Percentiles rank a stretch among this genome's conserved stretches.
Conservation (phyloP, 2,888 invertebrate species). For the Gandaritis pyraliata region DNA sequence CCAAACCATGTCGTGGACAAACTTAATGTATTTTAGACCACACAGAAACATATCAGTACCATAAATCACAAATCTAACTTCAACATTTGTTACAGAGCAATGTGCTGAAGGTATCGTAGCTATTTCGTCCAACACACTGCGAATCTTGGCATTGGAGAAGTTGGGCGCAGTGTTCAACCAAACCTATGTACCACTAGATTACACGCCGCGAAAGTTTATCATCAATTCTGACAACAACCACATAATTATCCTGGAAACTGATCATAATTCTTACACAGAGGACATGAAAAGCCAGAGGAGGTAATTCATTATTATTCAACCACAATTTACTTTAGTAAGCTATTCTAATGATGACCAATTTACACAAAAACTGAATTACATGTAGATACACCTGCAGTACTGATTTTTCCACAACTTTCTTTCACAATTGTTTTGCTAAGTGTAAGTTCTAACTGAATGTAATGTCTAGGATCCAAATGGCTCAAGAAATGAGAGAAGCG, state of each 20-base stretch:
- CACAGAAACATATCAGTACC: no score
- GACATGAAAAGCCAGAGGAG: conserved; percentile 96
- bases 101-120: conserved; percentile 99
- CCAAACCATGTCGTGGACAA: conserved; percentile 89
- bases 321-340: background rate
- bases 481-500: conserved; percentile 98
- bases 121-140: conserved; percentile 97
- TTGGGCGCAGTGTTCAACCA: conserved; percentile 99
- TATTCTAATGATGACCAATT: conserved; percentile 67
- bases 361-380: conserved; percentile 66
- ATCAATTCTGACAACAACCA: conserved; percentile 96
- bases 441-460: conserved; percentile 6
- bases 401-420: conserved; percentile 49
- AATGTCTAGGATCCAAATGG: conserved; percentile 93
- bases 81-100: conserved; percentile 87
- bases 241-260: conserved; percentile 96
- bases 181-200: conserved; percentile 95
- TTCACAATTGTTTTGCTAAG: background rate
- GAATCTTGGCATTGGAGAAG: conserved; percentile 99
- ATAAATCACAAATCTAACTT: background rate
- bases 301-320: conserved; percentile 48
- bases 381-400: conserved; percentile 80
- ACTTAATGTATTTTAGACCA: conserved; percentile 28
- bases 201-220: conserved; percentile 97
- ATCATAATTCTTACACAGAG: conserved; percentile 99